phyloP scores from a whole-genome alignment of 2,113 vertebrate genomes.

The Numida meleagris region DNA sequence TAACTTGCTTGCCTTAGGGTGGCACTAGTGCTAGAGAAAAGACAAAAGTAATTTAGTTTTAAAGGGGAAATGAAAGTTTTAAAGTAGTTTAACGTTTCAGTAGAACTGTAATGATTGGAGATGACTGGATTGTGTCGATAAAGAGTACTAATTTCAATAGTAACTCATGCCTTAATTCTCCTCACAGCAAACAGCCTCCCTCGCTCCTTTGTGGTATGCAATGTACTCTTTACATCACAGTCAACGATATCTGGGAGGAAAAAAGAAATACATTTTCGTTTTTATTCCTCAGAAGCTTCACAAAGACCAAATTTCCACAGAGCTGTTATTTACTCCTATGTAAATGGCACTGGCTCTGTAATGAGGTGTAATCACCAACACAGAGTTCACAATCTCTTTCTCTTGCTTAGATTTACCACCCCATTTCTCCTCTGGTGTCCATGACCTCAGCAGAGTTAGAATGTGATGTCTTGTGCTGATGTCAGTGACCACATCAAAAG shows the following conservation, averaged over 20 bases:
- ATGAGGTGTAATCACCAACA: background rate
- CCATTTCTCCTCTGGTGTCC: background rate
- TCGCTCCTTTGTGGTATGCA: background rate
- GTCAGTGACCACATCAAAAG: background rate
- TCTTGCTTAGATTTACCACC: background rate
- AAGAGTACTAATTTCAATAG: slow-evolving; percentile 75
- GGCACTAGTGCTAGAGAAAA: slow-evolving; percentile 71
- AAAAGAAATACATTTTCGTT: background rate
- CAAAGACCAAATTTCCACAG: background rate
- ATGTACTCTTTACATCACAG: background rate
- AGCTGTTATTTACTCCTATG: slow-evolving; percentile 23
- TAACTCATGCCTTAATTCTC: slow-evolving; percentile 80
- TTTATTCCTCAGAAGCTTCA: slow-evolving; percentile 9
- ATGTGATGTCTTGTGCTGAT: background rate
- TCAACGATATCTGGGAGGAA: background rate
- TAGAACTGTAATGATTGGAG: slow-evolving; percentile 75
- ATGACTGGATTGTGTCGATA: slow-evolving; percentile 74
- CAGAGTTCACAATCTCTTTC: background rate
- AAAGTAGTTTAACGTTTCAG: slow-evolving; percentile 80
- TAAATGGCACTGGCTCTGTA: background rate
- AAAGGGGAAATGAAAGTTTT: slow-evolving; percentile 83
- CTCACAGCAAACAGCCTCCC: slow-evolving; percentile 27
- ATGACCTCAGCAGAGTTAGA: background rate
- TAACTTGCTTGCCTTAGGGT: slow-evolving; percentile 76
- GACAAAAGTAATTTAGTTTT: slow-evolving; percentile 81